These are phyloP conservation scores for Pocillopora verrucosa DNA, from an alignment of 64 coral and sea anemone species.

Conservation along the genomic window DNA sequence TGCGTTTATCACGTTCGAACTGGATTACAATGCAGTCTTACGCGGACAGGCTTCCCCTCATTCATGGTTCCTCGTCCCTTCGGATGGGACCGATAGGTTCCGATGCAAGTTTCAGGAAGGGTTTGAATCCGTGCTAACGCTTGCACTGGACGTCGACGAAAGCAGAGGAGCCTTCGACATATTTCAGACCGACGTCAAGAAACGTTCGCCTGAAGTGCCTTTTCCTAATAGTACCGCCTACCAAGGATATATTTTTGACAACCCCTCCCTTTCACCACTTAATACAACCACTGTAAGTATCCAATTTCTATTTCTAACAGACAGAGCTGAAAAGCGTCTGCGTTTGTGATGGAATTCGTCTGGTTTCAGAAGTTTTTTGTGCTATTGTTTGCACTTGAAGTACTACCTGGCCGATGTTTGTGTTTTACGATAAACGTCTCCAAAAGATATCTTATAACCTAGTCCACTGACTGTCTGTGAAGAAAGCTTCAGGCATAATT, in stretches of 20 bases:
- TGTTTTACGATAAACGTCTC: no score
- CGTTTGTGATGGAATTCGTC: neutral
- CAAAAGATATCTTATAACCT: no score
- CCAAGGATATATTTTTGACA: slow-evolving; percentile 45
- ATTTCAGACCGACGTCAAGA: slow-evolving; percentile 25
- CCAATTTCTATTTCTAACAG: neutral
- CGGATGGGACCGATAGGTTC: neutral
- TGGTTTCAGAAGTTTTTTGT: no score
- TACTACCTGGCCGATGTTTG: no score
- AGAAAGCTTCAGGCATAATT: no score
- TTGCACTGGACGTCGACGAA: slow-evolving; percentile 59
- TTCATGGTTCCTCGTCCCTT: neutral
- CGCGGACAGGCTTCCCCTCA: neutral
- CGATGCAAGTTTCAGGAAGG: slow-evolving; percentile 44
- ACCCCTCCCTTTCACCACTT: neutral
- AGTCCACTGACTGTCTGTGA: no score
- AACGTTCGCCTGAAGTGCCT: slow-evolving; percentile 42
- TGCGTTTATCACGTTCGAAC: slow-evolving; percentile 74
- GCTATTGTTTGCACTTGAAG: no score
- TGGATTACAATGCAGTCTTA: slow-evolving; percentile 46
- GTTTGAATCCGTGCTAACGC: slow-evolving; percentile 69
- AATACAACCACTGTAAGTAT: slow-evolving; percentile 47
- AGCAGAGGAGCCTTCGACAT: slow-evolving; percentile 39
- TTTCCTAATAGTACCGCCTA: slow-evolving; percentile 57
- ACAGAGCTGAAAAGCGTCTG: neutral